phyloP scores from a whole-genome alignment of 2,888 invertebrate species.

The Penaeus monodon region DNA sequence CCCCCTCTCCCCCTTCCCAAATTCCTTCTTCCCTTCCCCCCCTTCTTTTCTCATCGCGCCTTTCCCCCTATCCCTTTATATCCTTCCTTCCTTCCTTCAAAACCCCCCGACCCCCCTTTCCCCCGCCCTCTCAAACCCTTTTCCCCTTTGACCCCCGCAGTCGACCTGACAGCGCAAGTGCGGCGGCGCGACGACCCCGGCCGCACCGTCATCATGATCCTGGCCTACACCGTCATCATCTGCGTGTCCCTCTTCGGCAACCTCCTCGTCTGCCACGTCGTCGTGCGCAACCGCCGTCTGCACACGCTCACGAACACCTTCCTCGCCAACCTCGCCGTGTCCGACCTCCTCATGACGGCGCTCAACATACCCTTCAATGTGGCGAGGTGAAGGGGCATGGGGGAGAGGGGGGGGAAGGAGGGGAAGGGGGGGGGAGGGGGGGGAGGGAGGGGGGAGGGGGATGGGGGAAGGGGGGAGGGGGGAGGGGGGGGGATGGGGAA shows the following conservation, averaged over 20 bases:
- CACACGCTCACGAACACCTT: slow-evolving; percentile 74
- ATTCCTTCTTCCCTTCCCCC: too few species aligned
- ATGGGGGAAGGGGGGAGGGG: neutral
- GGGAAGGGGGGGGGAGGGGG: too few species aligned
- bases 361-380: slow-evolving; percentile 71
- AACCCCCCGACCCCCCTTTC: too few species aligned
- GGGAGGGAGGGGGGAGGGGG: neutral
- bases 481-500: too few species aligned
- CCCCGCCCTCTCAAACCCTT: too few species aligned
- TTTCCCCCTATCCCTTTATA: too few species aligned
- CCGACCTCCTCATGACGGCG: slow-evolving; percentile 69
- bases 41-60: too few species aligned
- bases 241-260: slow-evolving; percentile 71
- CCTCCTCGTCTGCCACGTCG: slow-evolving; percentile 72
- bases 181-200: slow-evolving; percentile 34
- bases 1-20: too few species aligned
- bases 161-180: slow-evolving; percentile 37
- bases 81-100: too few species aligned
- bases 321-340: slow-evolving; percentile 74
- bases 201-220: slow-evolving; percentile 64
- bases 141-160: neutral
- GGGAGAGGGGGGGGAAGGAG: neutral
- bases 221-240: slow-evolving; percentile 71
- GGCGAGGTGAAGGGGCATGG: neutral
- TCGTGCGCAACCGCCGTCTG: slow-evolving; percentile 72